Evolutionary conservation across 1,140 invertebrate genomes (phyloP), one percentile per base, ranked within the genome.

Genomic region (Danaus melanippus): DNA sequence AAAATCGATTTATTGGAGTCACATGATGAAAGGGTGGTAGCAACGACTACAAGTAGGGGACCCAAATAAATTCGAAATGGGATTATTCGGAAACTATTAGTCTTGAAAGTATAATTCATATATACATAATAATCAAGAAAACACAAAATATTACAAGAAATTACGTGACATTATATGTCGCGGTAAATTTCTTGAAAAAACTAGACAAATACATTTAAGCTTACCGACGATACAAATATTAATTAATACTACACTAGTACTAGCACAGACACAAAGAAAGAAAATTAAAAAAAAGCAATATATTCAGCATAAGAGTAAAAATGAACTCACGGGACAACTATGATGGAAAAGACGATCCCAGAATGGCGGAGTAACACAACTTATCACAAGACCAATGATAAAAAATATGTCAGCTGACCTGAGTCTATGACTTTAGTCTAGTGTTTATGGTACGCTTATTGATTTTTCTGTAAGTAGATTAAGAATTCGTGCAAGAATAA

Each of bases 381-480:
- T 82, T 86, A 86, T 87, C 85, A 87, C 85, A 87, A 87, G 85
- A 86, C 85, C 79, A 77, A 76, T 80, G 86, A 86, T 87, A 85
- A 85, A 85, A 84, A 55, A 79, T 67, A 72, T 86, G 85, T 87
- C 85, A 87, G 85, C 85, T 87, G 85, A 86, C 86, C 74, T 71
- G 58, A 61, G 61, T 84, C 76, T 80, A 79, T 82, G 79, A 60
- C 71, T 43, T 44, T 67, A 67, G 65, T 81, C 78, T 79, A 76
- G 77, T 65, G 15, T 50, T 12, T 49, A 42, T 54, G 51, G 1
- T 10, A 10, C 9, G 58, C 43, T 61, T 71, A 83, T 83, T 81
- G 79, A 83, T 83, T 83, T 80, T 77, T 60, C 49, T 44, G 21
- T 32, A 32, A 32, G 21, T 5, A 32, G 21, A 3, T 32, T 32